Evolutionary conservation across 2,113 vertebrate species (phyloP).

Genomic region (Pitta sordida): DNA sequence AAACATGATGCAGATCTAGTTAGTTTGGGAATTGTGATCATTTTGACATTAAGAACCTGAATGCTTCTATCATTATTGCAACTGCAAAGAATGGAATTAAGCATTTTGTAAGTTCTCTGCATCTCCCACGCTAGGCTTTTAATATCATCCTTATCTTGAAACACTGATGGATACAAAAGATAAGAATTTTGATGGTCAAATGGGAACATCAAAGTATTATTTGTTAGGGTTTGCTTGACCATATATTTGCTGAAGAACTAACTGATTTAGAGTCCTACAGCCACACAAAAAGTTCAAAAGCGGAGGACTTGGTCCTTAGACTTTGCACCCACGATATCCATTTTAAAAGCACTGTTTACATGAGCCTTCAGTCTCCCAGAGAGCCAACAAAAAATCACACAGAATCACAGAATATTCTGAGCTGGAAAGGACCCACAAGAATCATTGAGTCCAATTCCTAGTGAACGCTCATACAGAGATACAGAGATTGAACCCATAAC

Average conservation of each 20-base stretch:
- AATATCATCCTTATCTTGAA: background rate
- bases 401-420: too few relatives aligned
- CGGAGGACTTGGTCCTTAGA: background rate
- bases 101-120: background rate
- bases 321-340: background rate
- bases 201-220: background rate
- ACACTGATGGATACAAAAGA: background rate
- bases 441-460: too few relatives aligned
- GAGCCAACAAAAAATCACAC: background rate
- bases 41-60: background rate
- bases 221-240: background rate
- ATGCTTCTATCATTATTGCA: background rate
- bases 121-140: background rate
- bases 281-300: background rate
- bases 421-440: too few relatives aligned
- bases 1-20: background rate
- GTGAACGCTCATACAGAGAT: too few relatives aligned
- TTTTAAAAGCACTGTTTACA: background rate
- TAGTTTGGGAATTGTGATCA: background rate
- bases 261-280: background rate
- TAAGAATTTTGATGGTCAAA: background rate
- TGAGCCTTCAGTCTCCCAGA: background rate
- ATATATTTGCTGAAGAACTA: background rate
- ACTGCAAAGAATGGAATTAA: background rate
- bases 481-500: too few relatives aligned